Base-by-base conservation (phyloP, 2,113 vertebrate species). In the Macheiramphus alcinus region DNA sequence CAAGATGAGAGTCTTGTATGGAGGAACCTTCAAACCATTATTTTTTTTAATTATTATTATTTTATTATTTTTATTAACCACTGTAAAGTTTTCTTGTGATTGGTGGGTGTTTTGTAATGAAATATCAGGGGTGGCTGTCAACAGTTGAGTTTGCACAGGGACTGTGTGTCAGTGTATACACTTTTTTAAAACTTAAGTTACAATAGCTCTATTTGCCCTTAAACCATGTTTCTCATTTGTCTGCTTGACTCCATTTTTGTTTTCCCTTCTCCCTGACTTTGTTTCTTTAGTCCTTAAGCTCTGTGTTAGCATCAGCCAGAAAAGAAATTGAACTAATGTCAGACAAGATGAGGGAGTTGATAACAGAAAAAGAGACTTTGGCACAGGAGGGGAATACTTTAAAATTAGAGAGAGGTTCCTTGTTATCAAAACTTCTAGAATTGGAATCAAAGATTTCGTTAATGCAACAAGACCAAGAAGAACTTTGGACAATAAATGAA, bases 231-330 rank as follows among this genome's bases (percentile, higher is more conserved):
- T 98, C 80, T 94, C 96, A 95, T 98, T 98, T 76, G 76, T 97
- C 94, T 98, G 97, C 98, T 98, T 98, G 96, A 98, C 97, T 97
- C 98, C 94, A 98, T 97, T 97, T 98, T 98, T 97, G 98, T 97
- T 98, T 95, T 97, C 94, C 97, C 98, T 98, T 98, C 91, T 96
- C 97, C 98, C 95, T 50, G 59, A 96, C 98, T 98, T 98, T 98
- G 96, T 99, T 98, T 98, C 97, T 98, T 96, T 98, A 99, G 99
- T 99, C 98, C 96, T 98, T 99, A 98, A 98, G 98, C 97, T 98
- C 98, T 98, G 98, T 99, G 97, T 99, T 99, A 99, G 98, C 99
- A 88, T 98, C 99, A 98, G 98, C 98, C 98, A 99, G 98, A 98
- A 98, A 98, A 98, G 98, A 99, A 96, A 97, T 98, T 98, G 98